Evolutionary conservation across 2,113 vertebrate species (phyloP), one percentile per base, ranked within the genome.

Genomic region (Morphnarchus princeps): DNA sequence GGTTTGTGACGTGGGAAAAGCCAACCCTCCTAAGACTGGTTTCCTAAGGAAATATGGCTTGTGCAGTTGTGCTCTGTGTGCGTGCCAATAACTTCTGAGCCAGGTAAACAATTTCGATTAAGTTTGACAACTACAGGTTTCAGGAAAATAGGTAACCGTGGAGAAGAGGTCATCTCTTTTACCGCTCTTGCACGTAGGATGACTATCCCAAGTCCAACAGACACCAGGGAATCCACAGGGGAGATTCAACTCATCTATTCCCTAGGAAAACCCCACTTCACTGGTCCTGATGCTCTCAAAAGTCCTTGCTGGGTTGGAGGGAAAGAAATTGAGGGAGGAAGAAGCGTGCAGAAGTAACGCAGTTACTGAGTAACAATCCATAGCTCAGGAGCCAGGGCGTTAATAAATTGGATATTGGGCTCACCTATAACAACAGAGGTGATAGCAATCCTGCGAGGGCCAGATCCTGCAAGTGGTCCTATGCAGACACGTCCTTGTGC

Each of bases 341-440:
- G 66, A 89, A 21, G n/a, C 3, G 2, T 20, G 31, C 45, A 43
- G 54, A 72, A 90, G 28, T n/a, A 74, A 47, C 0, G 0, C 38
- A 6, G 10, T 55, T 76, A n/a, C 9, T 71, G 36, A 34, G 16
- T 45, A 63, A 14, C 28, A 20, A 54, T 13, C 25, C 6, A 9
- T 6, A 52, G 31, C 62, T 79, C 32, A 29, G 57, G 57, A 82
- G 57, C 16, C 18, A 26, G 12, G 17, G 16, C 6, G 1, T 45
- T 2, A 18, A 16, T 63, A n/a, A 74, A 58, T 5, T n/a, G 55
- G 38, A 26, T 2, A 2, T n/a, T 10, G 8, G 0, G 0, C 36
- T 49, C 24, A 40, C 7, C 1, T 5, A 1, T 3, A 38, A 38
- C 14, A 43, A 17, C 16, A 73, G 59, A 52, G 28, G 40, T 3